A percentile compares a stretch with the other conserved stretches of the same genome.
Conservation (phyloP, 2,888 invertebrate genomes). For the Blastobasis lacticolella region DNA sequence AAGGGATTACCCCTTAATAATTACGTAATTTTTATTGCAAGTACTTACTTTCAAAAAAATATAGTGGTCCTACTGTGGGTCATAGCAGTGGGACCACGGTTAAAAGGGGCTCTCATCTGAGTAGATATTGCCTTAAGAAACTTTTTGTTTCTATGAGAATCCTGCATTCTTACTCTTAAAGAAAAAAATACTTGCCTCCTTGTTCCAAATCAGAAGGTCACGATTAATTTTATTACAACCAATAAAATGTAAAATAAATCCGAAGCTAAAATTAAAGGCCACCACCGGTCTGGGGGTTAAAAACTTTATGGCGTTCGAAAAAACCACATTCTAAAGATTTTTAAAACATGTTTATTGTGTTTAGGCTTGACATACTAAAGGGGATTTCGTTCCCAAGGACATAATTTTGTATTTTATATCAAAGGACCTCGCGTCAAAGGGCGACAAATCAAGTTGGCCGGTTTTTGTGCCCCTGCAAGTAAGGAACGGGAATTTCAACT, state of each 20-base stretch:
- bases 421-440: slow-evolving; percentile 27
- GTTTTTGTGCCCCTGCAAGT: background rate
- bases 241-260: slow-evolving; percentile 20
- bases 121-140: too few relatives aligned
- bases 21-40: too few relatives aligned
- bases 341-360: slow-evolving; percentile 43
- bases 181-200: background rate
- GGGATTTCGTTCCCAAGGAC: slow-evolving; percentile 53
- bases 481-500: too few relatives aligned
- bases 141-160: too few relatives aligned
- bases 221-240: slow-evolving; percentile 14
- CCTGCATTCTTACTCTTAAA: too few relatives aligned
- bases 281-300: slow-evolving; percentile 17
- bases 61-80: too few relatives aligned
- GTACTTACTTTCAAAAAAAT: too few relatives aligned
- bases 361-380: slow-evolving; percentile 27
- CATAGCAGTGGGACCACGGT: too few relatives aligned
- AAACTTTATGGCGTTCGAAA: slow-evolving; percentile 35
- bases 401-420: slow-evolving; percentile 47
- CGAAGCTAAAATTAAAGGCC: slow-evolving; percentile 15
- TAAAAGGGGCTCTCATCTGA: too few relatives aligned
- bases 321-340: slow-evolving; percentile 36
- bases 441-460: slow-evolving; percentile 40
- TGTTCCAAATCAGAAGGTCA: slow-evolving; percentile 16
- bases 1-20: too few relatives aligned